phyloP scores from a whole-genome alignment of 2,113 vertebrate species.

The Lampris incognitus region DNA sequence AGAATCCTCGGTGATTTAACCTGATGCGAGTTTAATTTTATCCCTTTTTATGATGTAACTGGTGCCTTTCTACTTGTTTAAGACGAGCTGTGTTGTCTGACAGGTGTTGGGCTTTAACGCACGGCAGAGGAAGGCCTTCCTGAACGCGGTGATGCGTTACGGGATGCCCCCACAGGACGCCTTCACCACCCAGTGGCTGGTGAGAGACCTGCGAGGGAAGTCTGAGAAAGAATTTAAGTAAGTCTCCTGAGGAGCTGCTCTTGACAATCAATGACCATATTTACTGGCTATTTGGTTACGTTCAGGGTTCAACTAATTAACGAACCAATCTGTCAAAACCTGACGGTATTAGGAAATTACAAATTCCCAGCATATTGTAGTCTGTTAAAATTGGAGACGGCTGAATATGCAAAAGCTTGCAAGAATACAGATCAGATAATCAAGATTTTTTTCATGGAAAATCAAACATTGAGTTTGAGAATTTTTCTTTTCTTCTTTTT shows the following conservation, averaged over 20 bases:
- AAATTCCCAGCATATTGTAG: no score
- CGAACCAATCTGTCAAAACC: no score
- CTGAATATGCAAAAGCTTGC: no score
- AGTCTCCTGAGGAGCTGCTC: constrained; percentile 59
- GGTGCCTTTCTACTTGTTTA: background rate
- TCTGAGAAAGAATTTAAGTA: constrained; percentile 99
- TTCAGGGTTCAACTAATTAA: background rate
- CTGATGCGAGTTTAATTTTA: no score
- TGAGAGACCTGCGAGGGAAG: constrained; percentile 95
- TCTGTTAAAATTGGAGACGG: no score
- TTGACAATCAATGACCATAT: no score
- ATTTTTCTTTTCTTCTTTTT: background rate
- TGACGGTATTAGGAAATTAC: no score
- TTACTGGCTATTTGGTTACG: no score
- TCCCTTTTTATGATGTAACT: background rate
- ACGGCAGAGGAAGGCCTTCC: constrained; percentile 96
- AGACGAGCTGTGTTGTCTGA: background rate
- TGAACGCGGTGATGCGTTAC: constrained; percentile 99
- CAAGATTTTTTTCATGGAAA: background rate
- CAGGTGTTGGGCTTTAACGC: constrained; percentile 98
- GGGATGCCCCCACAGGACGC: constrained; percentile 99
- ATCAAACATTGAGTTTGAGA: no score
- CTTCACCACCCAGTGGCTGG: constrained; percentile 98
- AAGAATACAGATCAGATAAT: no score
- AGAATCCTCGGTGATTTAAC: no score